Conservation (phyloP, 2,797 vertebrate genomes). For the Margarornis squamiger region DNA sequence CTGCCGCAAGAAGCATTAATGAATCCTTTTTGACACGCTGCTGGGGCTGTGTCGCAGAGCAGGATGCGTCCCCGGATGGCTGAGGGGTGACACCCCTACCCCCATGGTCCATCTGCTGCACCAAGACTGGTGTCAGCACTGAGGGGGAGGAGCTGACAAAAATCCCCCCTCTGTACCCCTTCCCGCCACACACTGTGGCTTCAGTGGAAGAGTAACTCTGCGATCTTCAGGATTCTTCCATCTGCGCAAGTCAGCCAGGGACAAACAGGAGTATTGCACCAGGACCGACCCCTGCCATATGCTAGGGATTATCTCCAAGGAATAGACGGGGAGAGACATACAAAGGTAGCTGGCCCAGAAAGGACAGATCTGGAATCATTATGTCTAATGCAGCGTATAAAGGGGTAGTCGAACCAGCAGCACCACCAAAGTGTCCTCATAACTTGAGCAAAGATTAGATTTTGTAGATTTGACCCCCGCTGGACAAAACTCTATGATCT, state of each 20-base stretch:
- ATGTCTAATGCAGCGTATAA: background rate
- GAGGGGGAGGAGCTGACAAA: background rate
- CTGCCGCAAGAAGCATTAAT: background rate
- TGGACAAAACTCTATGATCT: background rate
- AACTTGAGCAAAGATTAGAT: background rate
- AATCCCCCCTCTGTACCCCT: fast-evolving
- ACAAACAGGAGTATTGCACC: background rate
- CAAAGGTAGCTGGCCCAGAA: background rate
- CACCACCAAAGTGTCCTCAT: background rate
- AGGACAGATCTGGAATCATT: background rate
- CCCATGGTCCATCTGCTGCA: background rate
- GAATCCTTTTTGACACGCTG: conserved; percentile 15
- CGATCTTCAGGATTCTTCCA: background rate
- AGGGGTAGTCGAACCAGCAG: background rate
- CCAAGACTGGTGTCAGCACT: background rate
- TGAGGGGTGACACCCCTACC: background rate
- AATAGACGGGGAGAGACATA: fast-evolving
- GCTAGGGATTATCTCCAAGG: background rate
- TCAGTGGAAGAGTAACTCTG: background rate
- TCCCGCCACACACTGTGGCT: background rate
- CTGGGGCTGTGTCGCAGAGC: fast-evolving
- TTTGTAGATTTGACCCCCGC: background rate
- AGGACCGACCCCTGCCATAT: background rate
- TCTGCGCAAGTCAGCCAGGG: background rate
- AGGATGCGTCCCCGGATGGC: background rate